Evolutionary conservation across 2,113 vertebrate species (phyloP).

Genomic region (Plectropomus leopardus): DNA sequence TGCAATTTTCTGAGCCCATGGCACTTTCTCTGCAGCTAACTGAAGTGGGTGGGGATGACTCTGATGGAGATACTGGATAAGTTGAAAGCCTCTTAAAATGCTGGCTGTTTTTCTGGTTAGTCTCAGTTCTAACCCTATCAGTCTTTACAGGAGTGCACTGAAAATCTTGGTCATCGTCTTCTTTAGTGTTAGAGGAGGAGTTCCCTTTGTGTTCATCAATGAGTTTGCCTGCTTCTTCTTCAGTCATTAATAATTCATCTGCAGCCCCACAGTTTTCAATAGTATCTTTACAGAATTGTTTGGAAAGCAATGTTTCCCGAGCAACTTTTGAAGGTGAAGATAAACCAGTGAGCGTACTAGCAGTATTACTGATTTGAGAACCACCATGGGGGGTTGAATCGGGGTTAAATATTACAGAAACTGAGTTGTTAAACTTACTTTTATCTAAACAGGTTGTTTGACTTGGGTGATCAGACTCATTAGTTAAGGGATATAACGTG

Average conservation of each 20-base stretch:
- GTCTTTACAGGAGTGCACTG: constrained; percentile 27
- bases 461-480: constrained; percentile 24
- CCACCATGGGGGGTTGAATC: neutral
- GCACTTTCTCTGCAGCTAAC: constrained; percentile 22
- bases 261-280: constrained; percentile 28
- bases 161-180: constrained; percentile 13
- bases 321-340: constrained; percentile 16
- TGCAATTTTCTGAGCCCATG: constrained; percentile 21
- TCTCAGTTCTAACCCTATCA: neutral
- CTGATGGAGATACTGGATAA: constrained; percentile 7
- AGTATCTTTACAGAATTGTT: constrained; percentile 16
- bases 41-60: neutral
- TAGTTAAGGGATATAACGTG: constrained; percentile 15
- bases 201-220: constrained; percentile 20
- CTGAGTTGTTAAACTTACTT: constrained; percentile 12
- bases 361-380: constrained; percentile 18
- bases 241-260: constrained; percentile 18
- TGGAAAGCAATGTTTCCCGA: constrained; percentile 27
- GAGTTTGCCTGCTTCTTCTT: neutral
- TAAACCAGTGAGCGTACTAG: constrained; percentile 9
- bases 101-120: constrained; percentile 7
- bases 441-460: constrained; percentile 21
- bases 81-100: neutral
- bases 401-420: constrained; percentile 1
- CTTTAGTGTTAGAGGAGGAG: neutral